Base-by-base conservation (phyloP, 2,797 vertebrate genomes). In the Peromyscus attwateri region DNA sequence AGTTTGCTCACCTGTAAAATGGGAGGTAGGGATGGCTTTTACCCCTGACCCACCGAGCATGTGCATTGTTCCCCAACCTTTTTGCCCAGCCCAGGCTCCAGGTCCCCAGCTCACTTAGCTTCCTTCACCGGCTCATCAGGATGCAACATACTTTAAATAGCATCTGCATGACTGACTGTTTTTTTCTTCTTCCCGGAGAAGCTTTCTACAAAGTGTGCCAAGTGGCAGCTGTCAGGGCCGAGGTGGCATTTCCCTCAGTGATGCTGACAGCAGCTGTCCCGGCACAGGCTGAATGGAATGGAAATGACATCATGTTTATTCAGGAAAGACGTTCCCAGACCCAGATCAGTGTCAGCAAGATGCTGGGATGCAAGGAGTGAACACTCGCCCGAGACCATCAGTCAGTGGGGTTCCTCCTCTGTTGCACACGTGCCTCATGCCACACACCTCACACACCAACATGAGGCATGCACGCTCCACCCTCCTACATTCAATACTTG, bases 261-360 rank as follows among this genome's bases (percentile, higher is more conserved):
- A 99, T 98, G 99, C 99, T 99, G 99, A 99, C 99, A 99, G 99
- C 99, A 99, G 99, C 99, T 99, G 99, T 99, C 99, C 99, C 98
- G 98, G 98, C 98, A 98, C 99, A 99, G 99, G 98, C 98, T 99
- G 98, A 99, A 99, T 99, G 99, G 98, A 99, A 99, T 99, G 98
- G 99, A 99, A 99, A 99, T 99, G 99, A 99, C 99, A 99, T 99
- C 99, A 99, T 99, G 99, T 99, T 99, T 99, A 99, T 99, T 99
- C 99, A 98, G 98, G 98, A 99, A 99, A 99, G 99, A 99, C 99
- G 99, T 99, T 98, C 98, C 97, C 98, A 99, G 99, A 99, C 98
- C 98, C 98, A 98, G 99, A 99, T 99, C 99, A 99, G 99, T 99
- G 99, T 99, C 99, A 99, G 99, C 99, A 98, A 98, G 98, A 99